phyloP scores from a whole-genome alignment of 2,888 invertebrate species.

The Lasioglossum vierecki region DNA sequence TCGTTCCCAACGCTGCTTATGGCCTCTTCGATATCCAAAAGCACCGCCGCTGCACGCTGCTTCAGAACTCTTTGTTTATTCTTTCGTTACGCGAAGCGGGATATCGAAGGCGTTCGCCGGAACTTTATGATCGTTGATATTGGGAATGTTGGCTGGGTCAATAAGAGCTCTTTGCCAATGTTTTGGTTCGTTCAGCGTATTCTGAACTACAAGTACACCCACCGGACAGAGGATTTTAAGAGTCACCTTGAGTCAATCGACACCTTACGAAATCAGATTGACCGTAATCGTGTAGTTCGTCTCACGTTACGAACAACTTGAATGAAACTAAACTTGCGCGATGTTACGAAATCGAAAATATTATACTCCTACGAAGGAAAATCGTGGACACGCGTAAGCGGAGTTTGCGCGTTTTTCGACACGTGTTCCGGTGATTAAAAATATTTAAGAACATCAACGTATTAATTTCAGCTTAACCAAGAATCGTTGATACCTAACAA shows the following conservation, averaged over 20 bases:
- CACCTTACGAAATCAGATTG: not conserved
- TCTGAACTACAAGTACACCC: no score
- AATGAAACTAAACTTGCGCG: not conserved
- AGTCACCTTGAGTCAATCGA: not conserved
- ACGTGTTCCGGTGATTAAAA: no score
- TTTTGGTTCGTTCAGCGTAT: not conserved
- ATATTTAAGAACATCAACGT: no score
- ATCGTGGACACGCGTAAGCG: not conserved
- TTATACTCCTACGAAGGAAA: not conserved
- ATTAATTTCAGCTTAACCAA: not conserved
- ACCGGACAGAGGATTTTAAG: not conserved
- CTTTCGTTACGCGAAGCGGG: not conserved
- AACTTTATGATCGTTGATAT: not conserved
- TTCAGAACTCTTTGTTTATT: not conserved
- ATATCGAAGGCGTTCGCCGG: not conserved
- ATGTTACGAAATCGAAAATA: not conserved
- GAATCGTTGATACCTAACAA: not conserved
- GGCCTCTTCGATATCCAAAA: conserved; percentile 4
- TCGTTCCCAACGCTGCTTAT: not conserved
- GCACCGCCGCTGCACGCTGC: not conserved
- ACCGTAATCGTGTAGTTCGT: not conserved
- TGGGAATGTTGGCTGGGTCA: not conserved
- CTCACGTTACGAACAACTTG: not conserved
- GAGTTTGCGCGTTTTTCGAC: not conserved
- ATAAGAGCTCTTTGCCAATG: not conserved